Evolutionary conservation across 2,113 vertebrate species (phyloP).

Genomic region (Gasterosteus nipponicus): DNA sequence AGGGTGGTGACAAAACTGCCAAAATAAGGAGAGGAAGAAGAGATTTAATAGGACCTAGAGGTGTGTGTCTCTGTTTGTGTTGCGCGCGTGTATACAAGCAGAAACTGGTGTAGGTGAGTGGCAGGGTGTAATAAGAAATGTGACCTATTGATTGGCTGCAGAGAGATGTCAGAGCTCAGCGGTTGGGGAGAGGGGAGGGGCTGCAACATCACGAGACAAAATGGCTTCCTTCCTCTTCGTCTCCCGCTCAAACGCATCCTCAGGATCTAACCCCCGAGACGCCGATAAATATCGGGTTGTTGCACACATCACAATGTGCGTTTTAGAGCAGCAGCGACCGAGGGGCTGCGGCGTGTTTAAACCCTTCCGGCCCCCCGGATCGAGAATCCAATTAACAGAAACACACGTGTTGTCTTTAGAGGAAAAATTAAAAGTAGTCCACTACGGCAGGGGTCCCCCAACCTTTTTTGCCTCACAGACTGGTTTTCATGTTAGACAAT

Average conservation of each 20-base stretch:
- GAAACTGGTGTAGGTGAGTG: conserved; percentile 56
- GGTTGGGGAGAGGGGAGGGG: neutral
- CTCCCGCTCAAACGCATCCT: conserved; percentile 43
- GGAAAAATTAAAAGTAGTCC: neutral
- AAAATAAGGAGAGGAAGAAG: neutral
- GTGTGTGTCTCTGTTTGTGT: conserved; percentile 42
- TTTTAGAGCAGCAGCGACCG: conserved; percentile 62
- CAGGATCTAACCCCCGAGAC: conserved; percentile 16
- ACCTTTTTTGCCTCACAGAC: no score
- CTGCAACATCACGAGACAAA: conserved; percentile 21
- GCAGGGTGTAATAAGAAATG: conserved; percentile 70
- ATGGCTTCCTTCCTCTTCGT: conserved; percentile 25
- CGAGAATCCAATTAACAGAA: conserved; percentile 77
- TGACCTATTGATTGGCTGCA: conserved; percentile 71
- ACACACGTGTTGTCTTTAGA: conserved; percentile 20
- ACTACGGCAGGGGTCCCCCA: neutral
- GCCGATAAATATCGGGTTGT: conserved; percentile 60
- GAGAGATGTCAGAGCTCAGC: conserved; percentile 60
- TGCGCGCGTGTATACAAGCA: conserved; percentile 11
- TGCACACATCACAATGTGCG: conserved; percentile 59
- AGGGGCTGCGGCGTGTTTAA: conserved; percentile 46
- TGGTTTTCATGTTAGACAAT: no score
- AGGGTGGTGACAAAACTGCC: conserved; percentile 11
- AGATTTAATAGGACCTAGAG: conserved; percentile 21
- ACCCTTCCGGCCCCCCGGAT: conserved; percentile 45